phyloP scores from a whole-genome alignment of 1,140 invertebrate species.

The Bombus huntii region DNA sequence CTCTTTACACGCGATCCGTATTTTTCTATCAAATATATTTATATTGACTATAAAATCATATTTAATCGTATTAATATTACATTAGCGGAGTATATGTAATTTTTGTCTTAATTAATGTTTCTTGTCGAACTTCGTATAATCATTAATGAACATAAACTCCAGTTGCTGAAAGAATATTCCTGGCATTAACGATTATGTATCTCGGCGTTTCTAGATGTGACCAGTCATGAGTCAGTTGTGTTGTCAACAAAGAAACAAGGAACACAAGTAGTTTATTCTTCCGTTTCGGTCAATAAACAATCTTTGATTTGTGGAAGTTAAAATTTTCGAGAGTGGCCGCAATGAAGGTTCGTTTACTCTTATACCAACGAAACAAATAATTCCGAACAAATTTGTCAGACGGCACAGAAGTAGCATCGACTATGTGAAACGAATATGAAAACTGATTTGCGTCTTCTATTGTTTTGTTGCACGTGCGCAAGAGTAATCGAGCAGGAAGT shows the following conservation, averaged over 20 bases:
- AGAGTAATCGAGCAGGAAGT: slow-evolving; percentile 37
- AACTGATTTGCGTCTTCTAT: slow-evolving; percentile 29
- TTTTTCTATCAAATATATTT: too few species aligned
- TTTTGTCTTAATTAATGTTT: not conserved
- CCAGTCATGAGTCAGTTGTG: slow-evolving; percentile 5
- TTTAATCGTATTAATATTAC: too few species aligned
- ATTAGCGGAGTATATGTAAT: too few species aligned
- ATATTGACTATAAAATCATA: not conserved
- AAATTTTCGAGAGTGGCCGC: not conserved
- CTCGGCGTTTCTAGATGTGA: not conserved
- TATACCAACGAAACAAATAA: not conserved
- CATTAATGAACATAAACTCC: not conserved
- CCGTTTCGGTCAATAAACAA: slow-evolving; percentile 3
- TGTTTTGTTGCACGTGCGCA: slow-evolving; percentile 38
- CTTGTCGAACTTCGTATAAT: not conserved
- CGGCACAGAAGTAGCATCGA: too few species aligned
- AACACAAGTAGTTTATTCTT: not conserved
- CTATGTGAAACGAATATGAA: not conserved
- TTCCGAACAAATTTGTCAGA: not conserved
- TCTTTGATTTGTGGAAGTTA: not conserved
- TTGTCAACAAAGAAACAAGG: slow-evolving; percentile 37
- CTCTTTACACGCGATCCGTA: not conserved
- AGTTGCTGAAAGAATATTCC: not conserved
- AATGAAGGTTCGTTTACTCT: not conserved
- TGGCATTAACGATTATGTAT: not conserved